Evolutionary conservation across 1,140 invertebrate genomes (phyloP), one percentile per base, ranked within the genome.

Genomic region (Panulirus ornatus): DNA sequence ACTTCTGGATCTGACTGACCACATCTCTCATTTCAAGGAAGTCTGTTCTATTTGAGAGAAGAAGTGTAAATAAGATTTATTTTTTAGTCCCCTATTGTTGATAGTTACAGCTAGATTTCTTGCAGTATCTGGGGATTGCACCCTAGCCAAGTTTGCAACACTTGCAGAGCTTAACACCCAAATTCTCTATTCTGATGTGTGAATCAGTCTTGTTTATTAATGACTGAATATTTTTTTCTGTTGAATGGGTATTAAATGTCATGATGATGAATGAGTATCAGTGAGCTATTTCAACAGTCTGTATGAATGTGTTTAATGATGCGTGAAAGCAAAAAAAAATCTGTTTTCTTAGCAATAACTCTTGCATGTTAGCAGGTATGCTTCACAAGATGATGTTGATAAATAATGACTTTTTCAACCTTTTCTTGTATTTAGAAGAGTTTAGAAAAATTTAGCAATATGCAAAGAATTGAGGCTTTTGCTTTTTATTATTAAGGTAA

Each of bases 1-100:
- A 30, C 75, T 78, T 19, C 36, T 78, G 40, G 75, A 78, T 78
- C 75, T 47, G 44, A 78, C 75, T 44, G 44, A 47, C 75, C 40
- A 44, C 40, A 44, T 78, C 40, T 78, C 75, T 30, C 58, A 66
- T 66, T 79, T 36, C 44, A 30, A 79, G 75, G 54, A 78, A 78
- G 54, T 79, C 73, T 87, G 66, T 75, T 83, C 66, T 84, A 58
- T 54, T 88, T 75, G 36, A 54, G 70, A 89, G 79, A 82, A 51
- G n/a, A 75, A 88, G 27, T 89, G 88, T 89, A 89, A 51, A 89
- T 89, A 89, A 89, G 88, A 89, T 89, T 89, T 89, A 89, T 89
- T 89, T 89, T 89, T 89, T 89, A 89, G 88, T 89, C 79, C 70
- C 71, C 79, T 58, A 82, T 84, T 89, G 88, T 89, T 89, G 79